Evolutionary conservation across 2,888 invertebrate species (phyloP).

Genomic region (Campaea margaritaria): DNA sequence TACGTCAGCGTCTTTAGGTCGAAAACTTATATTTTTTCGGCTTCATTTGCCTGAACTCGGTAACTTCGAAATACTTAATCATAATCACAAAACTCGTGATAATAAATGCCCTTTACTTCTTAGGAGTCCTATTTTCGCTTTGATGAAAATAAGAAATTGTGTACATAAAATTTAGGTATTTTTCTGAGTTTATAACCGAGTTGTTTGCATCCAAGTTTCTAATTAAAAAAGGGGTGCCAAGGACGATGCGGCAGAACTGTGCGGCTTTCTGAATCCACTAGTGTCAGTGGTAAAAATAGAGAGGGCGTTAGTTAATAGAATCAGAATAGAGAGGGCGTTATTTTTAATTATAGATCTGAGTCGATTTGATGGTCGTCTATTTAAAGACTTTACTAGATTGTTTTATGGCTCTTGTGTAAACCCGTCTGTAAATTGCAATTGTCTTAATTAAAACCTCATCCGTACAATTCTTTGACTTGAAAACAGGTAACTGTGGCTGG

Average conservation of each 20-base stretch:
- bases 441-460: too few species aligned
- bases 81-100: conserved; percentile 75
- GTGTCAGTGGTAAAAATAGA: conserved; percentile 1
- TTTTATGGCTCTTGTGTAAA: too few species aligned
- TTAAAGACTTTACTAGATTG: too few species aligned
- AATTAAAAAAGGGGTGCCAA: conserved; percentile 56
- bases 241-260: conserved; percentile 27
- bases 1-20: conserved; percentile 58
- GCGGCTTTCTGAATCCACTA: too few species aligned
- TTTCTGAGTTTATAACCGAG: conserved; percentile 63
- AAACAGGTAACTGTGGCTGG: too few species aligned
- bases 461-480: too few species aligned
- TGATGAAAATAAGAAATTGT: conserved; percentile 61
- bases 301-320: neutral
- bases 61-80: conserved; percentile 70
- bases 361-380: neutral
- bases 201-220: conserved; percentile 68
- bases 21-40: conserved; percentile 62
- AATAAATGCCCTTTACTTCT: conserved; percentile 70
- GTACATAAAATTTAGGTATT: conserved; percentile 56
- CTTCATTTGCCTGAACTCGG: conserved; percentile 57
- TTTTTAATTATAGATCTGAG: neutral
- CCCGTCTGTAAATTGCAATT: too few species aligned
- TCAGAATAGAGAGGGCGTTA: neutral
- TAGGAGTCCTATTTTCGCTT: conserved; percentile 55